Evolutionary conservation across 2,797 vertebrate genomes (phyloP).

Genomic region (Thalassophryne amazonica): DNA sequence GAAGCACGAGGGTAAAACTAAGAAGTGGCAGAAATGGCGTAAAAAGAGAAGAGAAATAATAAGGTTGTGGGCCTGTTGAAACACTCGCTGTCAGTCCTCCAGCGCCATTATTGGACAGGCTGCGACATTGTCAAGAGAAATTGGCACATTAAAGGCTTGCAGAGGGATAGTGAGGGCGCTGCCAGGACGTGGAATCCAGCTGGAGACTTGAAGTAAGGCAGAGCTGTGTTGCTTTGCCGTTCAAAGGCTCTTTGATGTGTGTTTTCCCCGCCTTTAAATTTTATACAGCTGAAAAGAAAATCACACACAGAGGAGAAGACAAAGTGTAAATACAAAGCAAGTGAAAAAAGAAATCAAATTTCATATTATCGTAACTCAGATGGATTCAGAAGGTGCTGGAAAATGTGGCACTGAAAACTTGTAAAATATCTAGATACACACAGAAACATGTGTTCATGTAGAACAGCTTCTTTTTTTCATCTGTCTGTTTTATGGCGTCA

Average conservation of each 20-base stretch:
- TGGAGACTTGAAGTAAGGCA: slow-evolving; percentile 8
- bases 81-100: slow-evolving; percentile 21
- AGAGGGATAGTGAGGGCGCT: slow-evolving; percentile 44
- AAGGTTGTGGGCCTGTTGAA: slow-evolving; percentile 11
- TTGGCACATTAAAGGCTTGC: slow-evolving; percentile 41
- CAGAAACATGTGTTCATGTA: too few relatives aligned
- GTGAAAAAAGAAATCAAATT: not conserved
- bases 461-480: too few relatives aligned
- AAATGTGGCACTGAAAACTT: too few relatives aligned
- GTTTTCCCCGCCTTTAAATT: not conserved
- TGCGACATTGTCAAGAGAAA: slow-evolving; percentile 34
- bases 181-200: slow-evolving; percentile 13
- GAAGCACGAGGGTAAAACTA: not conserved
- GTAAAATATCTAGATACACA: too few relatives aligned
- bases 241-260: not conserved
- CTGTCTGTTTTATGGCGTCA: too few relatives aligned
- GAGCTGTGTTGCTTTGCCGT: slow-evolving; percentile 1
- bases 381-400: too few relatives aligned
- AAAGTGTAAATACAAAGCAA: not conserved
- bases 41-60: slow-evolving; percentile 14
- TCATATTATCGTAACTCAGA: too few relatives aligned
- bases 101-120: slow-evolving; percentile 26
- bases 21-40: slow-evolving; percentile 20
- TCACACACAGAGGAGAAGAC: not conserved
- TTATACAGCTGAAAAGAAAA: slow-evolving; percentile 5